These are phyloP conservation scores for Mactra quadrangularis DNA, from an alignment of 1,140 invertebrate species.

Conservation along the genomic window DNA sequence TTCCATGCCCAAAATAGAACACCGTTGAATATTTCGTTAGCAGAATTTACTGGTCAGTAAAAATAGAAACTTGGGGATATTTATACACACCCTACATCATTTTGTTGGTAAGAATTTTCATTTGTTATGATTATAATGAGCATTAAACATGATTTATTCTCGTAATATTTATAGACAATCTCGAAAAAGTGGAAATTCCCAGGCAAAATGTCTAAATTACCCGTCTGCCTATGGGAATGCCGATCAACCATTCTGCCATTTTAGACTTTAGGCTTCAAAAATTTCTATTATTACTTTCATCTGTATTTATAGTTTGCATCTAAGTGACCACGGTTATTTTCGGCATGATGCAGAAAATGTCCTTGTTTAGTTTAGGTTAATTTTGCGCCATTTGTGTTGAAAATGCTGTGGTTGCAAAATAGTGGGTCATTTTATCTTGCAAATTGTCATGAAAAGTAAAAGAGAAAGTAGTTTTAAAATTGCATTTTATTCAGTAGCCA, in stretches of 20 bases:
- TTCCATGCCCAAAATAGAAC: conserved; percentile 81
- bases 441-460: too few species aligned
- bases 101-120: conserved; percentile 74
- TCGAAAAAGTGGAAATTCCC: conserved; percentile 26
- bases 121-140: conserved; percentile 20
- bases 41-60: conserved; percentile 82
- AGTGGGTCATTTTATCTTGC: too few species aligned
- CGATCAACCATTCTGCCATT: conserved; percentile 14
- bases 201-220: conserved; percentile 42
- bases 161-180: not conserved
- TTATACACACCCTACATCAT: conserved; percentile 74
- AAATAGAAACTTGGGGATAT: conserved; percentile 80
- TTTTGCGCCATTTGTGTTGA: not conserved
- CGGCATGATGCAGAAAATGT: not conserved
- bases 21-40: conserved; percentile 72
- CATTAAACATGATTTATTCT: conserved; percentile 18
- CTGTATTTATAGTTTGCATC: conserved; percentile 45
- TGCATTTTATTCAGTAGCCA: too few species aligned
- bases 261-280: conserved; percentile 4
- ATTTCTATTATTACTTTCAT: conserved; percentile 51
- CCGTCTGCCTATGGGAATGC: conserved; percentile 33
- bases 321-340: not conserved
- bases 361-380: not conserved
- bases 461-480: too few species aligned
- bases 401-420: too few species aligned